Base-by-base conservation (phyloP, 2,797 vertebrate genomes). In the Orestias chungarensis region DNA sequence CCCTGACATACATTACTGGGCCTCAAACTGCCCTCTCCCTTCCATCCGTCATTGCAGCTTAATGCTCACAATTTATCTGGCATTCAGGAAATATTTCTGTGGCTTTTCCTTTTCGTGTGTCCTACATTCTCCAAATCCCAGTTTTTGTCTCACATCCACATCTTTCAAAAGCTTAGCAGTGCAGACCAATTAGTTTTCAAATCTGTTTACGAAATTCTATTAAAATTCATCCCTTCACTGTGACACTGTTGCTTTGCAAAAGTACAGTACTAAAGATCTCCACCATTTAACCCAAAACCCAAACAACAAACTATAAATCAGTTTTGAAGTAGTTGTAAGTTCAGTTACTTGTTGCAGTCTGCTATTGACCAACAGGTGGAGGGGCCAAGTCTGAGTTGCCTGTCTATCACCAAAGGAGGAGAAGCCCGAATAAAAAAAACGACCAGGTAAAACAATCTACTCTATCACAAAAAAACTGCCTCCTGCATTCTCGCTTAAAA, bases 31-130 rank as follows among this genome's bases (percentile, higher is more conserved):
- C 64, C 75, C 75, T 68, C 10, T 18, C 68, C 55, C 55, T 55
- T 71, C 49, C 57, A 73, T 80, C 47, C 29, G 52, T 71, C 61
- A 69, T 44, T 55, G 62, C 15, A 70, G 52, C 52, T 74, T 31
- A 40, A 68, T 11, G 55, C 67, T 66, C 27, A 23, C 50, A 25
- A 64, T 75, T 64, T 38, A 68, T 75, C 71, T 76, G 47, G 80
- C 68, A 74, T 73, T 70, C 46, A 27, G 23, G 70, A 66, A 29
- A 75, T 67, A 79, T 82, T 76, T 87, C 50, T 77, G 78, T 49
- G 72, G 46, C 44, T 64, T 76, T 80, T 18, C 27, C 1, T 78
- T 35, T 76, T 62, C 72, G 83, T 75, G 44, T 68, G 47, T 17
- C 40, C 31, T 25, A 11, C 31, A 70, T 61, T 81, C 35, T 64